These are phyloP conservation scores for Euphydryas editha DNA, from an alignment of 2,888 invertebrate species.

Conservation along the genomic window DNA sequence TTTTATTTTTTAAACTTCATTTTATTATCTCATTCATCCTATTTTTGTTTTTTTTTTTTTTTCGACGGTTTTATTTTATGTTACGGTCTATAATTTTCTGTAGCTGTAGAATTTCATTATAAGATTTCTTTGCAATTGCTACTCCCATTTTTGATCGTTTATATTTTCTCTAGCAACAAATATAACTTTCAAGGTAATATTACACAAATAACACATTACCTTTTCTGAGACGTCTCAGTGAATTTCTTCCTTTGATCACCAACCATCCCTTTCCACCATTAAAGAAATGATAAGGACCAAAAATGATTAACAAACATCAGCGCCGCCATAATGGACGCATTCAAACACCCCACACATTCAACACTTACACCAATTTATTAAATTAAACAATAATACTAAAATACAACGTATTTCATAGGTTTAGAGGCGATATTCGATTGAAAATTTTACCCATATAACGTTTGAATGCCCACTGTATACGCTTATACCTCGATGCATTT, in stretches of 20 bases:
- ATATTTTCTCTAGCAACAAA: background rate
- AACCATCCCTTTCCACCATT: constrained; percentile 17
- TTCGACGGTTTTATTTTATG: no score
- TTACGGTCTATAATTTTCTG: no score
- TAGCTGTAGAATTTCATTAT: no score
- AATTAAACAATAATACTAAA: constrained; percentile 1
- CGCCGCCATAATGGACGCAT: constrained; percentile 34
- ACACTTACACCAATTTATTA: constrained; percentile 6
- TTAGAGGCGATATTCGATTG: constrained; percentile 15
- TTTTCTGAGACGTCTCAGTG: constrained; percentile 29
- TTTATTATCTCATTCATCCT: no score
- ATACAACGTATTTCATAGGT: background rate
- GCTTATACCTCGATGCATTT: constrained; percentile 55
- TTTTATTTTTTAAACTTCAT: no score
- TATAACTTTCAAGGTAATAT: background rate
- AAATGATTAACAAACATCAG: constrained; percentile 36
- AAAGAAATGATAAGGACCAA: constrained; percentile 31
- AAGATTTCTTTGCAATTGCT: no score
- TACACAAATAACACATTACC: background rate
- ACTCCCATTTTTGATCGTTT: no score
- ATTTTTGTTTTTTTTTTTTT: no score
- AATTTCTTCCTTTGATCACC: constrained; percentile 28
- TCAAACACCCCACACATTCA: constrained; percentile 26
- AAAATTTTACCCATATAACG: background rate
- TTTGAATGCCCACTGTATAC: background rate